phyloP scores from a whole-genome alignment of 2,888 invertebrate genomes.

The Archaeoteleia sp. region DNA sequence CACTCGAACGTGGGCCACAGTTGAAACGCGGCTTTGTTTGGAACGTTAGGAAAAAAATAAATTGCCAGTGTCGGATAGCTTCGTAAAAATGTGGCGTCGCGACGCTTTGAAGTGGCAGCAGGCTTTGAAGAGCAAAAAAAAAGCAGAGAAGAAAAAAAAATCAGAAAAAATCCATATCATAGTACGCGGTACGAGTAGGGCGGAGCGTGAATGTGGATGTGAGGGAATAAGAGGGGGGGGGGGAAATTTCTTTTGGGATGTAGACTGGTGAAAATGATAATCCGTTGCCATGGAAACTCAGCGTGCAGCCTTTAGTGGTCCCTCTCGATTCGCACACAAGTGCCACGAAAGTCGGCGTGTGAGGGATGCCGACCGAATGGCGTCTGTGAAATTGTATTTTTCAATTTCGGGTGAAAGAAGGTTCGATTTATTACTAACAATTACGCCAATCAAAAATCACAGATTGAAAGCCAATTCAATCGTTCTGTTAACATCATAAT shows the following conservation, averaged over 20 bases:
- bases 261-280: conserved; percentile 66
- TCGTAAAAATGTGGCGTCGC: conserved; percentile 70
- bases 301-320: conserved; percentile 42
- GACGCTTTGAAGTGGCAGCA: conserved; percentile 66
- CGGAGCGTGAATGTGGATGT: conserved; percentile 41
- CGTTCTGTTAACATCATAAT: no score
- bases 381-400: conserved; percentile 67
- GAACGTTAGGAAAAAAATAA: conserved; percentile 46
- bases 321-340: conserved; percentile 45
- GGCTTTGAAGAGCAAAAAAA: conserved; percentile 38
- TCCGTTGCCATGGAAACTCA: conserved; percentile 66
- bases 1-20: conserved; percentile 47
- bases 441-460: no score
- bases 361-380: conserved; percentile 65
- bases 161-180: conserved; percentile 67
- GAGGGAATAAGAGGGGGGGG: conserved; percentile 49
- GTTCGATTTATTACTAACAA: no score
- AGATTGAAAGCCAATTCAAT: no score
- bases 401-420: conserved; percentile 57
- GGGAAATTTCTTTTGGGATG: conserved; percentile 60
- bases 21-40: conserved; percentile 44
- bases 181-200: conserved; percentile 26
- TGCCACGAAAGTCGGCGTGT: conserved; percentile 43
- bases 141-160: conserved; percentile 6
- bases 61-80: conserved; percentile 50